Conservation (phyloP, 2,888 invertebrate genomes). For the Agriopis leucophaearia region DNA sequence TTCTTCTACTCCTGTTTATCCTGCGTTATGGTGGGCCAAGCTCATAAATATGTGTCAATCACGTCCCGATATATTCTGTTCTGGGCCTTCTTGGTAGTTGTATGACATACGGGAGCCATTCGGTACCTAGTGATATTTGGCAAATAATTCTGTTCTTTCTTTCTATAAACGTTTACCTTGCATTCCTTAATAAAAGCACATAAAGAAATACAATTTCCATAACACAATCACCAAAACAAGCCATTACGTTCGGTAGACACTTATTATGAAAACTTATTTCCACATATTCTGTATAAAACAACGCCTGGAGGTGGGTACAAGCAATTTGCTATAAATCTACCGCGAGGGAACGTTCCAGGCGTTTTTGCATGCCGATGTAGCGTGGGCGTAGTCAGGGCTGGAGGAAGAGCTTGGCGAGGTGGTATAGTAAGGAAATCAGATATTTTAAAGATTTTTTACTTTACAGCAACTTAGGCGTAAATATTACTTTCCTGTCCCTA, state of each 20-base stretch:
- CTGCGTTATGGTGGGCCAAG: too few species aligned
- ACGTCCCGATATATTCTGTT: too few species aligned
- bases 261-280: constrained; percentile 53
- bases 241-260: constrained; percentile 38
- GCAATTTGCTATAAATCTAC: constrained; percentile 83
- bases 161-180: not conserved
- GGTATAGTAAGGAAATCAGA: not conserved
- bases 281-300: constrained; percentile 66
- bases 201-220: constrained; percentile 19
- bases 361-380: constrained; percentile 68
- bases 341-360: constrained; percentile 72
- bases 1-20: too few species aligned
- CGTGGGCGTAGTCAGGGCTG: constrained; percentile 15
- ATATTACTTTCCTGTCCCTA: too few species aligned
- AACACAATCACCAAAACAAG: constrained; percentile 30
- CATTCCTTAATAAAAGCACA: constrained; percentile 8
- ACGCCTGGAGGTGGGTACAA: constrained; percentile 72
- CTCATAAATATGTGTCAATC: too few species aligned
- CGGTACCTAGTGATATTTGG: too few species aligned
- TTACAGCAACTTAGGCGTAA: too few species aligned
- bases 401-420: not conserved
- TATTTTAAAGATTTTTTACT: too few species aligned
- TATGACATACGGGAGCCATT: too few species aligned
- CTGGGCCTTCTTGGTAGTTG: too few species aligned
- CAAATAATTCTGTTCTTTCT: not conserved